Evolutionary conservation across 1,140 invertebrate species (phyloP).

Genomic region (Medauroidea extradentata): DNA sequence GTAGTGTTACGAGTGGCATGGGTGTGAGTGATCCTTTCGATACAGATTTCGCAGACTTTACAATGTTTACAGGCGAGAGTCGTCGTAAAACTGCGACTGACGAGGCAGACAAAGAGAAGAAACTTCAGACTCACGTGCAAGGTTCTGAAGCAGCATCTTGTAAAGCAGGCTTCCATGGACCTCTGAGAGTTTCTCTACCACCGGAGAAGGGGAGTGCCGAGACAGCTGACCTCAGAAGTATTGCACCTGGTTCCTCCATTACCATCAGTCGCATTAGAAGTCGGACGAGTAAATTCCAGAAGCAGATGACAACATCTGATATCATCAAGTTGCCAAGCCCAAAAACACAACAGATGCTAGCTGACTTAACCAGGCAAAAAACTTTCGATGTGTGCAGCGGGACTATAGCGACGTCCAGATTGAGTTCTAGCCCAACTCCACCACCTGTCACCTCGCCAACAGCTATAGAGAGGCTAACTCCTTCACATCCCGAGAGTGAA

Average conservation of each 20-base stretch:
- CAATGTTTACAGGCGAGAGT: slow-evolving; percentile 8
- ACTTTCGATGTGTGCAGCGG: slow-evolving; percentile 19
- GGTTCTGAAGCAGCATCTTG: slow-evolving; percentile 16
- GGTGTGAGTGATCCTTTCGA: slow-evolving; percentile 56
- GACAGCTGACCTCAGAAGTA: too few relatives aligned
- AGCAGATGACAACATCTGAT: slow-evolving; percentile 7
- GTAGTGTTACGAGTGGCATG: slow-evolving; percentile 28
- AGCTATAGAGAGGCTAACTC: slow-evolving; percentile 11
- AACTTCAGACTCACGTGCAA: slow-evolving; percentile 13
- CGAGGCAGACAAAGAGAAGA: not conserved
- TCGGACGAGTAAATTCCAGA: slow-evolving; percentile 1
- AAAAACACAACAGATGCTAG: slow-evolving; percentile 10
- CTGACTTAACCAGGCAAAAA: slow-evolving; percentile 18
- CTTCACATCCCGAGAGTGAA: slow-evolving; percentile 7
- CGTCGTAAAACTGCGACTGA: not conserved
- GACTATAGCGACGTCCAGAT: not conserved
- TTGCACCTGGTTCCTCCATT: not conserved
- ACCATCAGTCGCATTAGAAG: not conserved
- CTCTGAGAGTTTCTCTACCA: slow-evolving; percentile 61
- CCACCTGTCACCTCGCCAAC: slow-evolving; percentile 17
- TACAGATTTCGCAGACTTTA: slow-evolving; percentile 45
- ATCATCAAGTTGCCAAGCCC: slow-evolving; percentile 13
- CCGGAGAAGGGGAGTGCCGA: slow-evolving; percentile 44
- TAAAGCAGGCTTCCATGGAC: slow-evolving; percentile 46
- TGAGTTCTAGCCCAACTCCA: slow-evolving; percentile 12